Base-by-base conservation (phyloP, 2,888 invertebrate species). In the Hylaea fasciaria region DNA sequence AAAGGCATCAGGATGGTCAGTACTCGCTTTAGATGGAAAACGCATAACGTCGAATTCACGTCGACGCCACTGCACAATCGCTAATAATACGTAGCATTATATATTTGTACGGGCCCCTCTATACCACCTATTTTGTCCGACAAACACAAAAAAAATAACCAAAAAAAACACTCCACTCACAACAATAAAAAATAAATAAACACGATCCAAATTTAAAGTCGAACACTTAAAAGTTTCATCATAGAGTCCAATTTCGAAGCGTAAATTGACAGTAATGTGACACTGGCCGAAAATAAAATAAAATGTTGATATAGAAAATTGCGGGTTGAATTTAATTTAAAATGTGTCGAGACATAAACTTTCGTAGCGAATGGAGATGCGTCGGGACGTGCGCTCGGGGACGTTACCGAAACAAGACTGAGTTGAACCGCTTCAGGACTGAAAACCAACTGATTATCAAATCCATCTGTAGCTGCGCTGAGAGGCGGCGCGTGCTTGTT, bases 31-130 rank as follows among this genome's bases (percentile, higher is more conserved):
- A 90, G 79, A 52, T 89, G 81, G 58, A 80, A 81, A 62, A 82
- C 85, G 72, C 91, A 91, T 91, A 89, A 78, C 82, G 91, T 91
- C 84, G 84, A 82, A 62, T 91, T 91, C 57, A 89, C 71, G 65
- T 85, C 73, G 52, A 66, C 64, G 43, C 86, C 87, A 65, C 75
- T 78, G 66, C 91, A 91, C 59, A 75, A 67, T 41, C 75, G 73
- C 60, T 77, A 73, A 17, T 57, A 66, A 37, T 72, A 71, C 46
- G 63, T 67, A 57, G n/a, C 58, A 59, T 71, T 84, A 80, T 86
- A 62, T 17, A 22, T 61, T 17, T 52, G 37, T 40, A 50, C 58
- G 37, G 35, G 32, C 35, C 52, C 59, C 66, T 75, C 75, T 60
- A 74, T 66, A 63, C 70, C 83, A 81, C 87, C 88, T 87, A 89